Evolutionary conservation across 30 jellyfish, hydroid and myxozoan genomes (phyloP), one percentile per base, ranked within the genome.

Genomic region (Mastigias papua): DNA sequence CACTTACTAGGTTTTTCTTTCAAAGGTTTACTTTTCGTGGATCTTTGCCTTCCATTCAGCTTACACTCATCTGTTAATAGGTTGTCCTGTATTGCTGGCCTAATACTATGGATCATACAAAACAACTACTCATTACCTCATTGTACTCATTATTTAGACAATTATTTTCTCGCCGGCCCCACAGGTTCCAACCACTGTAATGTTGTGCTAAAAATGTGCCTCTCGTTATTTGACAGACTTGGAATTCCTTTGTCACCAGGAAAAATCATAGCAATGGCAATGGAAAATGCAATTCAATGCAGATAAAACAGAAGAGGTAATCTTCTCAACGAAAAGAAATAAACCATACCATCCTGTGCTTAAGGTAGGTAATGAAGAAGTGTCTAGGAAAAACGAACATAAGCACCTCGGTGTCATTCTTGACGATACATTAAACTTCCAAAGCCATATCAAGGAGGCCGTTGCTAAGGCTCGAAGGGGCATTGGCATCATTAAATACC

Each of bases 181-280:
- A 71, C 89, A 17, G 34, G 42, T 0, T 35, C 88, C 2, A 9
- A 23, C 22, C 65, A 13, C 9, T 65, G 80, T 61, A 33, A 21
- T 8, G 11, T 15, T 0, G 20, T 58, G 15, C 37, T 80, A 32
- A 20, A 58, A 1, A 26, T 11, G 37, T 19, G 49, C 29, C 31
- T 15, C 8, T 1, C 82, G 1, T 15, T 80, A 13, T 80, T 63
- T 62, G 30, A 21, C 3, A 10, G 1, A 25, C 76, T 82, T 0
- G 85, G 92, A 20, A 58, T 67, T 26, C 92, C 92, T 6, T 0
- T 82, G 1, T 74, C 92, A 9, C 62, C 75, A 1, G 92, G 65
- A 3, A 82, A 82, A 82, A 21, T 69, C 0, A 76, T 34, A 1
- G 76, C 62, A n/a, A n/a, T n/a, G n/a, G n/a, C n/a, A n/a, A n/a